phyloP scores from a whole-genome alignment of 2,113 vertebrate species.

The Ceyx cyanopectus region DNA sequence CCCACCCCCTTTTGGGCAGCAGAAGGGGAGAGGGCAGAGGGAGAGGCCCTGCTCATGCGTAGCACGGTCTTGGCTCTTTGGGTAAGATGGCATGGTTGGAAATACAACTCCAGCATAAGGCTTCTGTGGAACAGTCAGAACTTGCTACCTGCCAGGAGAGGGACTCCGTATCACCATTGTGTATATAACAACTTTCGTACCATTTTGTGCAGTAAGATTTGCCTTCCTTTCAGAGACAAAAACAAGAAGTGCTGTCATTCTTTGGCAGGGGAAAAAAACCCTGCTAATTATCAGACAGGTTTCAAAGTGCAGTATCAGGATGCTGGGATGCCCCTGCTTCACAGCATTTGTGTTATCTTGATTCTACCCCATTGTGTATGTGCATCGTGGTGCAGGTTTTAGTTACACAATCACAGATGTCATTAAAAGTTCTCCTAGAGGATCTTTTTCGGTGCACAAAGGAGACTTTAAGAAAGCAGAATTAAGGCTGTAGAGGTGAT shows the following conservation, averaged over 20 bases:
- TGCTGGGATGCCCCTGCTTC: background rate
- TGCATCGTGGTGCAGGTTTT: background rate
- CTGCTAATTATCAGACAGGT: background rate
- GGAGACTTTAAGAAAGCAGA: background rate
- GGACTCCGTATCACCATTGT: background rate
- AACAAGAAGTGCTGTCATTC: background rate
- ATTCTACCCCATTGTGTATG: background rate
- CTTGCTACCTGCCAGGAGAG: rapidly evolving
- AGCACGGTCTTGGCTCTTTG: rapidly evolving
- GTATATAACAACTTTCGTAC: background rate
- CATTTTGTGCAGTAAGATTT: background rate
- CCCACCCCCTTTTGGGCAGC: background rate
- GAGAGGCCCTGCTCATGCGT: background rate
- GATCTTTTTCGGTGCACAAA: background rate
- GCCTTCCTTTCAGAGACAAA: background rate
- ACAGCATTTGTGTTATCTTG: background rate
- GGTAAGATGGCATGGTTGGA: background rate
- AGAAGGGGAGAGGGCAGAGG: background rate
- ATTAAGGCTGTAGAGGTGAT: background rate
- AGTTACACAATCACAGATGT: background rate
- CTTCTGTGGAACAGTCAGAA: background rate
- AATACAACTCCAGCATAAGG: rapidly evolving
- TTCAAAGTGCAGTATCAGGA: background rate
- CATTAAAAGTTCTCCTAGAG: constrained; percentile 19
- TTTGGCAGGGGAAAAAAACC: background rate